phyloP scores from a whole-genome alignment of 1,140 invertebrate genomes.

The Scaptomyza pallida region DNA sequence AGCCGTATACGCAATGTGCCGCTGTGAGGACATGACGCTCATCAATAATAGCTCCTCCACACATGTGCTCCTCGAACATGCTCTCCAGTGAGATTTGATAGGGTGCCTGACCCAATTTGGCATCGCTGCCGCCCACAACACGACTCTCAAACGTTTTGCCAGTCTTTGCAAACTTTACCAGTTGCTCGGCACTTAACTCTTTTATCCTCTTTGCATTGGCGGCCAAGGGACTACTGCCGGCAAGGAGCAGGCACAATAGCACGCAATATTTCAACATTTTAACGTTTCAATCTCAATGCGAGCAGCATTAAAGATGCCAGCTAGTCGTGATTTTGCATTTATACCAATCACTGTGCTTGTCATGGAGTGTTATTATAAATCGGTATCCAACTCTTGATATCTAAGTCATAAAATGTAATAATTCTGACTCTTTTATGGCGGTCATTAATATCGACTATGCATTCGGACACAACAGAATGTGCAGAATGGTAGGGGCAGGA shows the following conservation, averaged over 20 bases:
- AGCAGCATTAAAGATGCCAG: slow-evolving; percentile 50
- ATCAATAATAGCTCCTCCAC: slow-evolving; percentile 84
- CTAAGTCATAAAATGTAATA: slow-evolving; percentile 62
- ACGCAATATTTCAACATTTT: slow-evolving; percentile 32
- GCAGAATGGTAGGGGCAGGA: too few species aligned
- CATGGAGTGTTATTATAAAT: too few species aligned
- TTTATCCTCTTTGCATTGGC: slow-evolving; percentile 24
- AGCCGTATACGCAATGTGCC: slow-evolving; percentile 83
- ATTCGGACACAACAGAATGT: slow-evolving; percentile 8
- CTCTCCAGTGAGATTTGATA: slow-evolving; percentile 84
- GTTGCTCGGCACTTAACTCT: slow-evolving; percentile 22
- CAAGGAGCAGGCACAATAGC: slow-evolving; percentile 21
- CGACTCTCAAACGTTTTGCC: slow-evolving; percentile 38
- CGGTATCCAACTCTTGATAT: slow-evolving; percentile 41
- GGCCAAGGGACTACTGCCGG: not conserved
- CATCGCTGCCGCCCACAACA: slow-evolving; percentile 83
- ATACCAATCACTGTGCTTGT: slow-evolving; percentile 45
- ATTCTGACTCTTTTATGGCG: slow-evolving; percentile 54
- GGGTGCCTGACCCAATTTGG: slow-evolving; percentile 76
- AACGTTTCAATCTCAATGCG: slow-evolving; percentile 17
- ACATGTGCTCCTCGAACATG: slow-evolving; percentile 74
- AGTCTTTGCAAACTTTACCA: not conserved
- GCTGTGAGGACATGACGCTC: slow-evolving; percentile 81
- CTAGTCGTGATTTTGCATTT: slow-evolving; percentile 71
- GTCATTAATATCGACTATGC: slow-evolving; percentile 34